These are phyloP conservation scores for Chitala chitala DNA, from an alignment of 2,113 vertebrate genomes.

Conservation along the genomic window DNA sequence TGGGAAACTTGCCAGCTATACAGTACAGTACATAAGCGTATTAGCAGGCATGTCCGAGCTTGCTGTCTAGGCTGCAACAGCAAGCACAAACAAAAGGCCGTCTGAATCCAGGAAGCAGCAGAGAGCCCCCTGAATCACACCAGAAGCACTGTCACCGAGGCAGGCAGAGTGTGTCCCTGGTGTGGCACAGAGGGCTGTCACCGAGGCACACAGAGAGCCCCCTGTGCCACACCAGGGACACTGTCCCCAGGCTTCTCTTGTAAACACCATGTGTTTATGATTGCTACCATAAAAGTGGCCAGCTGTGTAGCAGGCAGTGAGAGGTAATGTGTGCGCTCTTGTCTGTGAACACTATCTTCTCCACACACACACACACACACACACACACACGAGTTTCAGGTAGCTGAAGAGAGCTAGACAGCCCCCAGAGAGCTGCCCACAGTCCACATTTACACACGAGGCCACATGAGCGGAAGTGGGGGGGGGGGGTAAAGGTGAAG, in stretches of 20 bases:
- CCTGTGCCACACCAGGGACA: constrained; percentile 23
- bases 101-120: neutral
- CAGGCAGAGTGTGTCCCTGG: constrained; percentile 30
- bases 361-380: constrained; percentile 14
- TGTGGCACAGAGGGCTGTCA: constrained; percentile 22
- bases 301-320: constrained; percentile 47
- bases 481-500: neutral
- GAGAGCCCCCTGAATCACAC: constrained; percentile 4
- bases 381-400: neutral
- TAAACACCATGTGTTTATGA: constrained; percentile 39
- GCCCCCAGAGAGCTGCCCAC: neutral
- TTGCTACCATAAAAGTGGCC: constrained; percentile 46
- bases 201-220: constrained; percentile 6
- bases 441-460: neutral
- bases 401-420: neutral
- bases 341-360: constrained; percentile 23
- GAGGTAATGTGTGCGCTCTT: constrained; percentile 37
- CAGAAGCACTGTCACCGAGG: neutral
- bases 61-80: neutral
- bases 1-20: no score
- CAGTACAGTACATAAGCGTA: no score
- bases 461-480: neutral
- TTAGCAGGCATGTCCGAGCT: neutral
- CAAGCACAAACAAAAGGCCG: neutral
- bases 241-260: constrained; percentile 29